Percentiles rank a stretch among this genome's conserved stretches.
Evolutionary conservation across 2,888 invertebrate genomes (phyloP).

Genomic region (Rhopalosiphum nymphaeae): DNA sequence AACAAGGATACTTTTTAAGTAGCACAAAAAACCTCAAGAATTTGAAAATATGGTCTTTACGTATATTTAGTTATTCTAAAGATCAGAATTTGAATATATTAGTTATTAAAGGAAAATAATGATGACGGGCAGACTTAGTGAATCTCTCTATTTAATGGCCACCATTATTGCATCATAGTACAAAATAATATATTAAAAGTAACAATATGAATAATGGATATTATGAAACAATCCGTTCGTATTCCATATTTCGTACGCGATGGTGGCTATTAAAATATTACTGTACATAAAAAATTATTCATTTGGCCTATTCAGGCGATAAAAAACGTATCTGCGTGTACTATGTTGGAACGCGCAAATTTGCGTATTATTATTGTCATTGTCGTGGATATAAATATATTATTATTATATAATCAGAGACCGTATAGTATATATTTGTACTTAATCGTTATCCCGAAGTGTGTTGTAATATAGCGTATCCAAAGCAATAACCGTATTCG

Average conservation of each 20-base stretch:
- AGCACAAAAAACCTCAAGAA: too few relatives aligned
- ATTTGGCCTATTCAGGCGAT: neutral
- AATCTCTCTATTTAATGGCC: neutral
- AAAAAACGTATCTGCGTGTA: neutral
- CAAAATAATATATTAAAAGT: neutral
- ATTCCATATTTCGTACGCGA: neutral
- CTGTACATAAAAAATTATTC: neutral
- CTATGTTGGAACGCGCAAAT: neutral
- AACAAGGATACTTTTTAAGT: too few relatives aligned
- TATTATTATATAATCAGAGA: neutral
- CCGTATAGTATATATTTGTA: neutral
- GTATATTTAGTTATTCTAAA: too few relatives aligned
- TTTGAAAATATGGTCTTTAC: too few relatives aligned
- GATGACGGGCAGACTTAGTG: too few relatives aligned
- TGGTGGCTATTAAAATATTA: neutral
- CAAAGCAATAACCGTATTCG: neutral
- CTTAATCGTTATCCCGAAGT: neutral
- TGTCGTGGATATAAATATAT: neutral
- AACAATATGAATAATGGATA: neutral
- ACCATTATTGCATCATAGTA: neutral
- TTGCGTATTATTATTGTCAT: neutral
- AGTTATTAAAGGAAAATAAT: too few relatives aligned
- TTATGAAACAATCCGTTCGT: neutral
- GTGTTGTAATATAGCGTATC: neutral
- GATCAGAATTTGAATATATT: too few relatives aligned